Conservation (phyloP, 2,888 invertebrate species). For the Chrysotoxum bicinctum region DNA sequence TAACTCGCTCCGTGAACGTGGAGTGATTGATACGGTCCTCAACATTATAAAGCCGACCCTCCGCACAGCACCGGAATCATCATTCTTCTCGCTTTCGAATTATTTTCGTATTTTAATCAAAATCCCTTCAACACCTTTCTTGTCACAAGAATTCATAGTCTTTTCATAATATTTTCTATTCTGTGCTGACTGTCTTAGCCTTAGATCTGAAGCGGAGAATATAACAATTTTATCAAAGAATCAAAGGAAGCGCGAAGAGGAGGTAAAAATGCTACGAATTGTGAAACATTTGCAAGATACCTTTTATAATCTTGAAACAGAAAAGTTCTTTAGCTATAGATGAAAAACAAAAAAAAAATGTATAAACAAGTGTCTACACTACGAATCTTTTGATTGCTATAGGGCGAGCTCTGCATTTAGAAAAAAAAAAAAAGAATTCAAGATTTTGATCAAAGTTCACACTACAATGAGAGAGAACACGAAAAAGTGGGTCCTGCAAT, state of each 20-base stretch:
- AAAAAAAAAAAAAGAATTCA: too few relatives aligned
- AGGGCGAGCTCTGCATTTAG: too few relatives aligned
- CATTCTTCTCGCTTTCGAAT: background rate
- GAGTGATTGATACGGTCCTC: background rate
- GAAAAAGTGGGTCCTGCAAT: too few relatives aligned
- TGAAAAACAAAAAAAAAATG: background rate
- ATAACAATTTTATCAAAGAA: background rate
- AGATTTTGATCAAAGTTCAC: too few relatives aligned
- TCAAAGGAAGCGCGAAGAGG: background rate
- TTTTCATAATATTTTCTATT: slow-evolving; percentile 3
- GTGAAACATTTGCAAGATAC: background rate
- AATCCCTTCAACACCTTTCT: background rate
- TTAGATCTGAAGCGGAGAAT: background rate
- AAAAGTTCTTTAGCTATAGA: background rate
- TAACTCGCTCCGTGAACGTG: background rate
- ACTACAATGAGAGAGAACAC: too few relatives aligned
- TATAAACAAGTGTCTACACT: background rate
- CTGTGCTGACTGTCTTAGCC: background rate
- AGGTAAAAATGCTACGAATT: background rate
- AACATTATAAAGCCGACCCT: background rate
- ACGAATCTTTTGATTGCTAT: background rate
- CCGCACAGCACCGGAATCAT: background rate
- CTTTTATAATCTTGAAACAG: slow-evolving; percentile 1
- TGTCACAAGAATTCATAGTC: background rate
- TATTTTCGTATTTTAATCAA: background rate